Evolutionary conservation across 1,140 invertebrate species (phyloP).

Genomic region (Druon quercuslanigerum): DNA sequence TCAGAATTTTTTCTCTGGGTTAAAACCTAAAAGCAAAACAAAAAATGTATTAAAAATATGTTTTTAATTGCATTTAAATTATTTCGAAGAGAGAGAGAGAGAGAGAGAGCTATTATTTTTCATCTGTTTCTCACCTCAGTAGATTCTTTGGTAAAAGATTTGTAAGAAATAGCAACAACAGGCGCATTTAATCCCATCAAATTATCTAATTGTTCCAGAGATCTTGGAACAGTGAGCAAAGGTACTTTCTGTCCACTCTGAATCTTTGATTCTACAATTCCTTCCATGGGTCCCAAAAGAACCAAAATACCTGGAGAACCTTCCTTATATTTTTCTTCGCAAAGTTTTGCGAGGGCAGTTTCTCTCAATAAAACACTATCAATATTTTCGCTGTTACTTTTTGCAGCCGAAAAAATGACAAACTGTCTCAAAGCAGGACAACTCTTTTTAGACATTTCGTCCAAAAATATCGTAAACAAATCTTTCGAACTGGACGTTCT

Average conservation of each 20-base stretch:
- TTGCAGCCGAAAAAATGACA: conserved; percentile 40
- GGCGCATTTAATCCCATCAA: not conserved
- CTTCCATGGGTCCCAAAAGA: not conserved
- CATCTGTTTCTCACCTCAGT: not conserved
- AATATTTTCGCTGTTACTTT: not conserved
- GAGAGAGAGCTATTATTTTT: not conserved
- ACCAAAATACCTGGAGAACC: not conserved
- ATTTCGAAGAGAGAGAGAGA: not conserved
- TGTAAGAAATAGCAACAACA: not conserved
- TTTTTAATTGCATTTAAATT: not conserved
- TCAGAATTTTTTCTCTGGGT: too few species aligned
- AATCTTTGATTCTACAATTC: not conserved
- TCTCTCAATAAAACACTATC: not conserved
- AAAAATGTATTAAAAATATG: too few species aligned
- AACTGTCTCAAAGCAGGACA: conserved; percentile 40
- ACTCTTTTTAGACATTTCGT: conserved; percentile 42
- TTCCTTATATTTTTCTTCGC: not conserved
- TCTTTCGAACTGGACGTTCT: conserved; percentile 21
- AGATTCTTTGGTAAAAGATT: not conserved
- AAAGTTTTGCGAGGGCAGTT: not conserved
- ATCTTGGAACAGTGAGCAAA: not conserved
- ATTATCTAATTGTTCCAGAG: conserved; percentile 10
- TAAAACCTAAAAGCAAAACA: too few species aligned
- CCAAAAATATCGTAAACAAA: conserved; percentile 42
- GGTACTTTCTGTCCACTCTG: not conserved